These are phyloP conservation scores for Symphodus melops DNA, from an alignment of 2,113 vertebrate genomes.

Conservation along the genomic window DNA sequence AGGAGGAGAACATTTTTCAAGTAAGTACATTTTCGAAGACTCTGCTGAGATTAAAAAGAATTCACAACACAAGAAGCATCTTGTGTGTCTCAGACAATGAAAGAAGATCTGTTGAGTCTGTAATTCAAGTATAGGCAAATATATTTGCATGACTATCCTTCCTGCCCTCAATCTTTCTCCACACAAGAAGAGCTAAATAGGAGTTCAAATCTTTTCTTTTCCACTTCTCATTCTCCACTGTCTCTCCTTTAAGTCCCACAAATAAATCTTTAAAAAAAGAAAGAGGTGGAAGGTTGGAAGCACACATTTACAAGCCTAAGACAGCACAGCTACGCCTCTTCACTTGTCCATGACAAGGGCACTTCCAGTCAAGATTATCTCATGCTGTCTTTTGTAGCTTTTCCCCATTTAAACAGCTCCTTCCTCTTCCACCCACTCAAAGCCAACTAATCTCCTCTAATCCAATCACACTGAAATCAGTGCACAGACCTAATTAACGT, in stretches of 20 bases:
- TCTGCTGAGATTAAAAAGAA: background rate
- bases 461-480: conserved; percentile 31
- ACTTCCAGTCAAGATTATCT: conserved; percentile 2
- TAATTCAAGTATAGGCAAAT: background rate
- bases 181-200: no score
- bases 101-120: background rate
- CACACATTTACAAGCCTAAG: background rate
- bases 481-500: conserved; percentile 11
- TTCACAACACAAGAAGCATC: conserved; percentile 15
- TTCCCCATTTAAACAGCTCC: conserved; percentile 15
- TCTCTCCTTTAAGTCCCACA: no score
- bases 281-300: conserved; percentile 10
- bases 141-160: conserved; percentile 44
- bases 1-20: background rate
- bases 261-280: no score
- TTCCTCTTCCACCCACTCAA: conserved; percentile 5
- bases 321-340: background rate
- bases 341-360: background rate
- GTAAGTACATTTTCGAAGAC: background rate
- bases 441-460: conserved; percentile 43
- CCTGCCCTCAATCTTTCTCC: background rate
- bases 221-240: no score
- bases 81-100: no score
- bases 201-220: no score
- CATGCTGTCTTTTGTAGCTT: background rate